Percentiles rank a stretch among this genome's conserved stretches.
These are phyloP conservation scores for Amphipyra berbera DNA, from an alignment of 2,888 invertebrate species.

Conservation along the genomic window DNA sequence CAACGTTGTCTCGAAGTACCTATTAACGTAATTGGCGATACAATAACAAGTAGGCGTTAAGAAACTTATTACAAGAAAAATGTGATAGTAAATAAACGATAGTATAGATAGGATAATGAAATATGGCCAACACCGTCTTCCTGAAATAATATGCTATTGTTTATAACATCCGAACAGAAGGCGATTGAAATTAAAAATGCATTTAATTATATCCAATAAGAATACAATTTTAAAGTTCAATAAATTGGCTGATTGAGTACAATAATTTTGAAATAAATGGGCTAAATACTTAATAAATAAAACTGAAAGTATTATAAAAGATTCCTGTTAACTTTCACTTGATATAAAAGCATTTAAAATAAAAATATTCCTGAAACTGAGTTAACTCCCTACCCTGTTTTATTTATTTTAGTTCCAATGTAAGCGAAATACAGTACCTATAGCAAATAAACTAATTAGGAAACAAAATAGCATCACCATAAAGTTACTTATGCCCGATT, in stretches of 20 bases:
- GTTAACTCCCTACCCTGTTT: no score
- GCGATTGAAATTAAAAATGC: conserved; percentile 18
- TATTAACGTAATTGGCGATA: conserved; percentile 50
- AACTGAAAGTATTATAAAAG: conserved; percentile 9
- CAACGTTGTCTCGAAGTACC: conserved; percentile 45
- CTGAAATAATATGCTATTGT: conserved; percentile 29
- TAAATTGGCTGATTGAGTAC: conserved; percentile 20
- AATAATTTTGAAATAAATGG: conserved; percentile 34
- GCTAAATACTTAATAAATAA: conserved; percentile 40
- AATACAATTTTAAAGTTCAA: not conserved
- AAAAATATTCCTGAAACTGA: no score
- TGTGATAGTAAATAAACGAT: conserved; percentile 57
- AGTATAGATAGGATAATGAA: conserved; percentile 53
- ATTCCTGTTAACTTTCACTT: conserved; percentile 6
- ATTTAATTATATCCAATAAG: conserved; percentile 4
- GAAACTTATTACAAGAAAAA: conserved; percentile 58
- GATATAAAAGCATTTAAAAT: conserved; percentile 10
- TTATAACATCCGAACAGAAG: conserved; percentile 19
- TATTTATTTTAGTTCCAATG: no score
- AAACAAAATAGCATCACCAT: no score
- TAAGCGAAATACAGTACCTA: no score
- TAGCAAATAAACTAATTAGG: no score
- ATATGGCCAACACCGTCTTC: conserved; percentile 35
- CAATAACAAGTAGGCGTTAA: conserved; percentile 50
- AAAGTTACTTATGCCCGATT: no score